Percentiles rank a stretch among this genome's conserved stretches.
Evolutionary conservation across 1,140 invertebrate species (phyloP).

Genomic region (Lethocerus indicus): DNA sequence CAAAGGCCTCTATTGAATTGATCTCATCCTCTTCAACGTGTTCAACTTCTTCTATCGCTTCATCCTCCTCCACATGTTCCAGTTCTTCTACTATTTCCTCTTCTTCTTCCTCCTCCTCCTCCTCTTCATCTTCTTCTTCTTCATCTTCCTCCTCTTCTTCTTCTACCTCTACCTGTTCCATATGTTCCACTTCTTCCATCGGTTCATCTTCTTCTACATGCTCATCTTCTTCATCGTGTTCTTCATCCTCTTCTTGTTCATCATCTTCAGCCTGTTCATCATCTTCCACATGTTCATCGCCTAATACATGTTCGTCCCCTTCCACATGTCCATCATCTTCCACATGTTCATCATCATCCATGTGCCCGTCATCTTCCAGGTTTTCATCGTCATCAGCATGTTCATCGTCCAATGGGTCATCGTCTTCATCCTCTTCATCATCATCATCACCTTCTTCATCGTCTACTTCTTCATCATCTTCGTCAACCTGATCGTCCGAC

Average conservation of each 20-base stretch:
- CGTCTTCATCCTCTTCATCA: slow-evolving; percentile 12
- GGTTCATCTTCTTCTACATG: not conserved
- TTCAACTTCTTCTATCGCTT: slow-evolving; percentile 1
- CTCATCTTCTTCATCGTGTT: slow-evolving; percentile 3
- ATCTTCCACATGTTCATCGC: slow-evolving; percentile 6
- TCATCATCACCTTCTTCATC: slow-evolving; percentile 6
- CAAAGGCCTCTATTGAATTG: too few species aligned
- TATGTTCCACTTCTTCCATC: too few species aligned
- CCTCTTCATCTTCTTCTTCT: not conserved
- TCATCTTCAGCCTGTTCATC: slow-evolving; percentile 8
- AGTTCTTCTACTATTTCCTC: not conserved
- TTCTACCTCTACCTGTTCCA: not conserved
- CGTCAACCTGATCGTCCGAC: too few species aligned
- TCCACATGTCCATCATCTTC: slow-evolving; percentile 23
- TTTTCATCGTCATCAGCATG: not conserved
- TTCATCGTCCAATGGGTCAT: not conserved
- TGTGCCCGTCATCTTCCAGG: not conserved
- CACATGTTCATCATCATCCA: slow-evolving; percentile 7
- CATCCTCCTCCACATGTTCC: not conserved
- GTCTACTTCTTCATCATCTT: slow-evolving; percentile 15
- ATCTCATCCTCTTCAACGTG: not conserved
- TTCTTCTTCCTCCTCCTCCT: not conserved
- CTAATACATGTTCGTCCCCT: slow-evolving; percentile 16
- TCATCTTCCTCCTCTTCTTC: not conserved
- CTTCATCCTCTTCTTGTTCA: slow-evolving; percentile 3